Evolutionary conservation across 2,797 vertebrate genomes (phyloP), one percentile per base, ranked within the genome.

Genomic region (Pelochelys cantorii): DNA sequence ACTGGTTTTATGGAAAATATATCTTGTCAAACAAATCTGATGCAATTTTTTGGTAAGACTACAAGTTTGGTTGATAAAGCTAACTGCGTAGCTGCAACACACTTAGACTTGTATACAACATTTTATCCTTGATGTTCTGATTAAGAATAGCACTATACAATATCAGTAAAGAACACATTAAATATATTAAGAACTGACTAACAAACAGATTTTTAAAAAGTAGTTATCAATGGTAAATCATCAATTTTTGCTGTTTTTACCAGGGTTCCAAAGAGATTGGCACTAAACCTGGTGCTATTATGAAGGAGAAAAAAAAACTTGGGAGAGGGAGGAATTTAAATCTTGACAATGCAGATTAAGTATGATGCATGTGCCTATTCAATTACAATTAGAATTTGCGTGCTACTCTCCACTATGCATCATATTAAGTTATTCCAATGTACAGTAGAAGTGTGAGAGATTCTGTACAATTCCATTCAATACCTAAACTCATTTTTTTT

Each of bases 351-450:
- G 88, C 75, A 96, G 95, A 92, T 95, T 88, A 97, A 81, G 80
- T 93, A 90, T 94, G 57, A 85, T 74, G 56, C 93, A 95, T 96
- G 95, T 95, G 90, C 65, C 87, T 88, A 55, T 93, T 94, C 90
- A 96, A 94, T 96, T 97, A 95, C 95, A 94, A 93, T 94, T 96
- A 92, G 80, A 97, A 94, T 91, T 86, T 77, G 96, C 92, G 89
- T 92, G 77, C 90, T 90, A 74, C 88, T 97, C 88, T 96, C 83
- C 42, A 92, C 42, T 95, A 92, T 77, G 96, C 85, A 94, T 96
- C 86, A 90, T 96, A 95, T 96, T 96, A 97, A 98, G 95, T 97
- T 95, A 95, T 97, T 97, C 89, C 84, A 95, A 84, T 85, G 84
- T 81, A n/a, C 8, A 25, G 14, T 95, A 95, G 84, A 96, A 96